Evolutionary conservation across 2,113 vertebrate genomes (phyloP).

Genomic region (Hyperoodon ampullatus): DNA sequence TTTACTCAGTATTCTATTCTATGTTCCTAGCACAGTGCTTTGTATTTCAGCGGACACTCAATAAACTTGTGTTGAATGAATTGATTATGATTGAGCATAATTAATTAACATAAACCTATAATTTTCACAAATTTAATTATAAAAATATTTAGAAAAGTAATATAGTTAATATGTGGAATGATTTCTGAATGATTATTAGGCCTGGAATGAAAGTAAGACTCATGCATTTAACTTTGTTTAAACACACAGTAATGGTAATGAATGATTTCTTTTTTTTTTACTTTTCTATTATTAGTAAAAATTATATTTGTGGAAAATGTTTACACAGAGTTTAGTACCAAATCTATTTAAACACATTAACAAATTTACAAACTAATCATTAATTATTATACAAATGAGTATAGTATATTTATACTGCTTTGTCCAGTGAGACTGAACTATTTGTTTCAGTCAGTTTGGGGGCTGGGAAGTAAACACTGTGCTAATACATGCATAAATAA

Average conservation of each 20-base stretch:
- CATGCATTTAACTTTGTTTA: not conserved
- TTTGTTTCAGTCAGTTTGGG: not conserved
- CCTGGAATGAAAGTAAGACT: not conserved
- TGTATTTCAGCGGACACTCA: not conserved
- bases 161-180: not conserved
- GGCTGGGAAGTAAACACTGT: not conserved
- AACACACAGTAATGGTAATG: not conserved
- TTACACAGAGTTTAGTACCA: not conserved
- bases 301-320: not conserved
- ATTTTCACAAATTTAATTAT: not conserved
- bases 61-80: not conserved
- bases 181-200: not conserved
- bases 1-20: not conserved
- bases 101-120: not conserved
- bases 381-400: not conserved
- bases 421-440: not conserved
- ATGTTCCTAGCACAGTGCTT: not conserved
- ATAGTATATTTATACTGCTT: not conserved
- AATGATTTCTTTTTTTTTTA: not conserved
- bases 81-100: not conserved
- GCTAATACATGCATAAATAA: not conserved
- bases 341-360: not conserved
- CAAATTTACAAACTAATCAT: not conserved
- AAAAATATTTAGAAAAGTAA: not conserved
- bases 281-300: not conserved